Base-by-base conservation (phyloP, 2,113 vertebrate genomes). In the Vanacampus margaritifer region DNA sequence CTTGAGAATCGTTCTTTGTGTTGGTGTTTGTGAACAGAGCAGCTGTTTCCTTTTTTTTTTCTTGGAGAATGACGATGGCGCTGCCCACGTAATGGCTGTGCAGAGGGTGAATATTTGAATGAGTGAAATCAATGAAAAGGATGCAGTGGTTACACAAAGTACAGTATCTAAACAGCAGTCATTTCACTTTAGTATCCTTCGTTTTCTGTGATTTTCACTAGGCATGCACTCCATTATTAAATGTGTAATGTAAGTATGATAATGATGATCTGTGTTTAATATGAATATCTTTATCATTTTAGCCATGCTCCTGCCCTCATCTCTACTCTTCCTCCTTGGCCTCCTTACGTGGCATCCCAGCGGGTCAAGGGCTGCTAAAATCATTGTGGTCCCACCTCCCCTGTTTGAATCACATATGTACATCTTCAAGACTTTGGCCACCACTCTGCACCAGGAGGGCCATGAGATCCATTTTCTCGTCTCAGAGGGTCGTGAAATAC, bases 361-460 rank as follows among this genome's bases (percentile, higher is more conserved):
- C 62, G 81, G 88, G 71, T 91, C 84, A 0, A 86, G 89, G 93
- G 93, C 94, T 66, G 95, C 95, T 86, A 98, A 98, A 94, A 95
- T 99, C 5, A 91, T 98, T 24, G 91, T 99, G 35, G 94, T 99
- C 83, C 98, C 98, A 80, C 97, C 97, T 88, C 97, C 99, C 90
- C 97, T 99, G 96, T 99, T 99, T 78, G 98, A 99, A 91, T 99
- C 97, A 78, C 98, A 99, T 89, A 91, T 99, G 72, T 99, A 99
- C 91, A 98, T 99, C 91, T 99, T 99, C 91, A 97, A 98, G 90
- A 96, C 95, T 1, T 84, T 99, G 78, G 97, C 98, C 41, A 92
- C 94, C 3, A 94, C 95, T 28, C 91, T 99, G 80, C 93, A 95
- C 1, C 89, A 94, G 67, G 93, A 95, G 74, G 96, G 96, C 71